Evolutionary conservation across 2,797 vertebrate genomes (phyloP).

Genomic region (Staurois parvus): DNA sequence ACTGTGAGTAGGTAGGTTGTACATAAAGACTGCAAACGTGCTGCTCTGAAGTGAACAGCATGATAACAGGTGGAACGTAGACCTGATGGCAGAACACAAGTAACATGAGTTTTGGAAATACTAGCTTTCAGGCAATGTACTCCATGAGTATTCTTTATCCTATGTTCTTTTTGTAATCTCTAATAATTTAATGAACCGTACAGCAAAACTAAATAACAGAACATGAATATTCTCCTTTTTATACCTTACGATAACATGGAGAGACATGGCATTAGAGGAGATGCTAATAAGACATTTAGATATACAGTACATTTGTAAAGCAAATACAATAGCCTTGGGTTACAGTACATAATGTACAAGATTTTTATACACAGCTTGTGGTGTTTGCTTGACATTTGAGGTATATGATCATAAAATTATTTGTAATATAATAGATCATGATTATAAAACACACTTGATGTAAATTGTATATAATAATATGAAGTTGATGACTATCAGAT

Average conservation of each 20-base stretch:
- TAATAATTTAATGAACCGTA: neutral
- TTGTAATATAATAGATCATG: constrained; percentile 18
- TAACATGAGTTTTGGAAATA: neutral
- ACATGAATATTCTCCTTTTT: neutral
- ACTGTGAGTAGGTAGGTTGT: neutral
- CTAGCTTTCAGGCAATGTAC: too few species aligned
- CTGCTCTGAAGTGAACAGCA: too few species aligned
- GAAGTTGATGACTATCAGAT: too few species aligned
- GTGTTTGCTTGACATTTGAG: neutral
- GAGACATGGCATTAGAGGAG: constrained; percentile 1
- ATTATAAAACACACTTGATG: neutral
- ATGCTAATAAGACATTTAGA: constrained; percentile 47
- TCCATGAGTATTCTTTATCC: neutral
- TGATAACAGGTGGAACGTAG: too few species aligned
- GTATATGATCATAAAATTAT: neutral
- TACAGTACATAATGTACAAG: neutral
- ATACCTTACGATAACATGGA: constrained; percentile 13
- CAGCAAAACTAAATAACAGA: neutral
- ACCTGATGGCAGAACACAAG: neutral
- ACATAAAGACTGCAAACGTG: too few species aligned
- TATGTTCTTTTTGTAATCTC: neutral
- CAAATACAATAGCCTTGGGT: constrained; percentile 22
- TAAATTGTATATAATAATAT: too few species aligned
- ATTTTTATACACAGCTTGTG: neutral
- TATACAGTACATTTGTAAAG: neutral